Evolutionary conservation across 2,888 invertebrate species (phyloP), one percentile per base, ranked within the genome.

Genomic region (Hirtodrosophila duncani): DNA sequence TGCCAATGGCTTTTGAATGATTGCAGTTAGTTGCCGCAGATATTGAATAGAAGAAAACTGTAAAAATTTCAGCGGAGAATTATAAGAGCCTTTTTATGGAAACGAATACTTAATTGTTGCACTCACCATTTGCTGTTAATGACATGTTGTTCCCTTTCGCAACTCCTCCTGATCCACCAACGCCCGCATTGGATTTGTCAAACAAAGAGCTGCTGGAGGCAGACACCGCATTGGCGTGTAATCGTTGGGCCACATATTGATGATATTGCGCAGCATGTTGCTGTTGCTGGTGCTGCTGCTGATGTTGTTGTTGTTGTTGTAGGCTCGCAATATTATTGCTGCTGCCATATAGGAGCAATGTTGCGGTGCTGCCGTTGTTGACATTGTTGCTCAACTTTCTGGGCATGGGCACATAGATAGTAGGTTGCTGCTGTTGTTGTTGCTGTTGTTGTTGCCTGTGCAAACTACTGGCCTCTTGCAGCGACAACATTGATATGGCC

Each of bases 41-140:
- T 42, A 16, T 16, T 36, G 4, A 21, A 13, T 10, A 16, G n/a
- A 5, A 21, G 10, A 6, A 20, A 20, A 20, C 4, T 1, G 16
- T 33, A 2, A 13, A 10, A 26, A 21, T 17, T n/a, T n/a, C n/a
- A n/a, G n/a, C n/a, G n/a, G n/a, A 2, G 11, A 14, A 9, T 2
- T 16, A 18, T 10, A 2, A 3, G n/a, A 26, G 9, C 3, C 8
- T 16, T n/a, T 18, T 42, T 26, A 16, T 13, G 8, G 17, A 7
- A 1, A 9, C 16, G 9, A 13, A 1, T 9, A 7, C 23, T 1
- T 9, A 31, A 21, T 14, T 6, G 3, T 13, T 13, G 1, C 14
- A 67, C 82, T 81, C 48, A 83, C 83, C 83, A 56, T 72, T 82
- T 11, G 82, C 53, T 7, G 71, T 63, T 41, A 83, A 44, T 11